Conservation (phyloP, 2,797 vertebrate genomes). For the Mormyrus proboscirostris region DNA sequence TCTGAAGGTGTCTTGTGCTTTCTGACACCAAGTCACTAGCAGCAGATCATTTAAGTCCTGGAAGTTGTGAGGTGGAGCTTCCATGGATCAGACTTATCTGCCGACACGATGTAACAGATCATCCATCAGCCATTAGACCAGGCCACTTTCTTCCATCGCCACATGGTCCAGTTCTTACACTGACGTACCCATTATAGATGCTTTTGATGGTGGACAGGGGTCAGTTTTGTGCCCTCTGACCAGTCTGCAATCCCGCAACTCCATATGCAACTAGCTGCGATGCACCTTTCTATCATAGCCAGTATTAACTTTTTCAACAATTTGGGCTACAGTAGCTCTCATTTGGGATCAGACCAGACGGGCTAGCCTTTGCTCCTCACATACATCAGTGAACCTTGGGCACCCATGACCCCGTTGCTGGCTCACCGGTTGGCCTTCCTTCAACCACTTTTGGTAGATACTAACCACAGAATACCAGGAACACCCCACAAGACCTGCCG, state of each 20-base stretch:
- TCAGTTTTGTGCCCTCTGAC: not conserved
- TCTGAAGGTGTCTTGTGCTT: not conserved
- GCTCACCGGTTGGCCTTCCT: not conserved
- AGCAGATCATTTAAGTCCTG: not conserved
- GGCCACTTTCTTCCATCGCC: too few species aligned
- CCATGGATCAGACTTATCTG: not conserved
- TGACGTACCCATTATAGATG: not conserved
- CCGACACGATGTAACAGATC: too few species aligned
- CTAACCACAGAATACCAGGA: not conserved
- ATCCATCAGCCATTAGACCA: too few species aligned
- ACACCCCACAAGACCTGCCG: not conserved
- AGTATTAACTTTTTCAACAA: not conserved
- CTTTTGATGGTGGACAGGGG: not conserved
- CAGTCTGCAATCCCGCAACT: not conserved
- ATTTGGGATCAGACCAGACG: not conserved
- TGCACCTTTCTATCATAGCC: not conserved
- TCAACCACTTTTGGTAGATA: not conserved
- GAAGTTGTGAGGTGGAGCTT: not conserved
- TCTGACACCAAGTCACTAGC: not conserved
- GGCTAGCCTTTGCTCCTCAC: not conserved
- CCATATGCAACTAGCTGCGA: not conserved
- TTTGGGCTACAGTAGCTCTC: not conserved
- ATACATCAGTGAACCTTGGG: not conserved
- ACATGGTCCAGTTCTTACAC: not conserved
- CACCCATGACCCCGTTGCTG: not conserved